Evolutionary conservation across 2,113 vertebrate genomes (phyloP).

Genomic region (Cyanoderma ruficeps): DNA sequence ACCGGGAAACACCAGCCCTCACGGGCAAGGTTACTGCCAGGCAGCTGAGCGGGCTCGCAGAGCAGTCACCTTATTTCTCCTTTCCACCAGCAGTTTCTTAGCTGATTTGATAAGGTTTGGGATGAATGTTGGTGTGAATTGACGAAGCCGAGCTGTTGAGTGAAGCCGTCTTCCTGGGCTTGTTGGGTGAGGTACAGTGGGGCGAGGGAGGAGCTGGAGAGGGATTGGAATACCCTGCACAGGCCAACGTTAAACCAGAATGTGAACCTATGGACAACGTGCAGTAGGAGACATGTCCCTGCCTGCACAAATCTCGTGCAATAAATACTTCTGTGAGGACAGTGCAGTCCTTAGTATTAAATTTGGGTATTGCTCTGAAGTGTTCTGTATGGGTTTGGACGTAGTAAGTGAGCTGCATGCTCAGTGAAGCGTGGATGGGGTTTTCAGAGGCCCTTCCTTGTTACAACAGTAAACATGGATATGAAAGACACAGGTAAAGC

Average conservation of each 20-base stretch:
- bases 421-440: neutral
- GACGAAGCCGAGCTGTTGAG: neutral
- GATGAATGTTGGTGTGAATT: neutral
- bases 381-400: neutral
- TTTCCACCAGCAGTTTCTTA: neutral
- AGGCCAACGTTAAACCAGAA: neutral
- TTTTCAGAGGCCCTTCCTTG: neutral
- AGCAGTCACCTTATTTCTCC: neutral
- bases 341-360: neutral
- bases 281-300: neutral
- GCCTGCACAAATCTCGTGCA: neutral
- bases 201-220: neutral
- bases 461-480: neutral
- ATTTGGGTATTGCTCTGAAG: neutral
- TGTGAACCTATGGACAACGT: neutral
- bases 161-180: neutral
- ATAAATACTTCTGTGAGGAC: neutral
- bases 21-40: neutral
- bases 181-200: neutral
- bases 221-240: neutral
- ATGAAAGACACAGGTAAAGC: neutral
- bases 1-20: rapidly evolving
- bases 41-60: neutral
- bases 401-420: neutral
- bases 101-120: neutral